Conservation (phyloP, 2,888 invertebrate genomes). For the Pollenia amentaria region DNA sequence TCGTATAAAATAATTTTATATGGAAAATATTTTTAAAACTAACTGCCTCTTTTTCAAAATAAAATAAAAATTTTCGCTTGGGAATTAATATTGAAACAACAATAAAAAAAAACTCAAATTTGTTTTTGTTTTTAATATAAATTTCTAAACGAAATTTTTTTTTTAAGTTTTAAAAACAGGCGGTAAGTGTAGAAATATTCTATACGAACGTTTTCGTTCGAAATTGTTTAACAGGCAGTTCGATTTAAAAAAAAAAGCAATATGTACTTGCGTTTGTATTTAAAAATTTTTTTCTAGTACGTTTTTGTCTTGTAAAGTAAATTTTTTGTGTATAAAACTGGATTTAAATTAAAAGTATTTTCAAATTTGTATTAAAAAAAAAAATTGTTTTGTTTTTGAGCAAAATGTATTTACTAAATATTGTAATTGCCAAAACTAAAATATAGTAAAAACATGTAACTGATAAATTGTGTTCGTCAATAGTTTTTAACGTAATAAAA, state of each 20-base stretch:
- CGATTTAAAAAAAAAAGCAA: neutral
- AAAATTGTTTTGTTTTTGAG: neutral
- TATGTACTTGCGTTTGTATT: neutral
- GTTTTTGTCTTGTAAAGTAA: neutral
- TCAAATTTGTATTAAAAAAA: neutral
- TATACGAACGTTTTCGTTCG: no score
- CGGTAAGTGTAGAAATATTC: no score
- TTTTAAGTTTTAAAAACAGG: no score
- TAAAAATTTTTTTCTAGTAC: neutral
- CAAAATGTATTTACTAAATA: constrained; percentile 36
- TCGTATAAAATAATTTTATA: no score
- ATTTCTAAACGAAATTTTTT: no score
- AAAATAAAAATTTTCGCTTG: no score
- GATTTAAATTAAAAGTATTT: constrained; percentile 1
- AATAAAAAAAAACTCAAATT: no score
- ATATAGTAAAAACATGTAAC: constrained; percentile 16
- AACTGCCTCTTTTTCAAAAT: no score
- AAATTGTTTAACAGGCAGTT: neutral
- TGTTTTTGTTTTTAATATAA: no score
- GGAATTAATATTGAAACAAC: no score
- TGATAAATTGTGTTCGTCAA: constrained; percentile 65
- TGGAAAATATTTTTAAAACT: no score
- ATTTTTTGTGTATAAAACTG: constrained; percentile 12
- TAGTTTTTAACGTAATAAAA: constrained; percentile 64
- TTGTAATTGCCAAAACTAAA: constrained; percentile 27